Evolutionary conservation across 2,888 invertebrate genomes (phyloP).

Genomic region (Oscheius onirici): DNA sequence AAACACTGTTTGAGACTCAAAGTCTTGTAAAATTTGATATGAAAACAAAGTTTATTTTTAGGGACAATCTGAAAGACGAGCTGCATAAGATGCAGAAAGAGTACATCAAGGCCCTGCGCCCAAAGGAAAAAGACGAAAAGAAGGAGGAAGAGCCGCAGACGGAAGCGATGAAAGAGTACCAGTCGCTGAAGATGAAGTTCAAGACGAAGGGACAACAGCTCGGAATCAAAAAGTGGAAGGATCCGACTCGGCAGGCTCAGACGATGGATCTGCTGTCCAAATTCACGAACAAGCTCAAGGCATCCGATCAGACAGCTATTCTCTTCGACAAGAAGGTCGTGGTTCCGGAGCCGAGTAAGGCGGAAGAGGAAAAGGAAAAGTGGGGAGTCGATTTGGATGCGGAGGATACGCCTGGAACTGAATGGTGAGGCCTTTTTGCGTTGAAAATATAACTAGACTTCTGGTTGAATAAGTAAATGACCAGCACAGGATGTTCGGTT

Average conservation of each 20-base stretch:
- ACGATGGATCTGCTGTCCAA: constrained; percentile 84
- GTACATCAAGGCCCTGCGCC: constrained; percentile 67
- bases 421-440: constrained; percentile 45
- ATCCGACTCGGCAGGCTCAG: constrained; percentile 64
- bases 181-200: constrained; percentile 60
- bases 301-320: constrained; percentile 72
- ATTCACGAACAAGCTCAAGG: constrained; percentile 78
- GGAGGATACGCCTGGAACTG: constrained; percentile 60
- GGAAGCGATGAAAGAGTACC: constrained; percentile 65
- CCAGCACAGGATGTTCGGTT: too few species aligned
- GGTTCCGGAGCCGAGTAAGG: constrained; percentile 47
- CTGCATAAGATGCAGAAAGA: constrained; percentile 63
- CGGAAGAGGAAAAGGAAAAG: constrained; percentile 43
- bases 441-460: too few species aligned
- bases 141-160: constrained; percentile 54
- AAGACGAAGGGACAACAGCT: constrained; percentile 59
- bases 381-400: constrained; percentile 73
- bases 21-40: too few species aligned
- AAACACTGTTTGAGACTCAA: too few species aligned
- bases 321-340: constrained; percentile 72
- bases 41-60: constrained; percentile 27
- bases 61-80: constrained; percentile 43
- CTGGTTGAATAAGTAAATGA: too few species aligned
- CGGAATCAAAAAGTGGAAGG: constrained; percentile 58
- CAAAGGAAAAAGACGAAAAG: constrained; percentile 69